Base-by-base conservation (phyloP, 2,888 invertebrate genomes). In the Tanytarsus gracilentus region DNA sequence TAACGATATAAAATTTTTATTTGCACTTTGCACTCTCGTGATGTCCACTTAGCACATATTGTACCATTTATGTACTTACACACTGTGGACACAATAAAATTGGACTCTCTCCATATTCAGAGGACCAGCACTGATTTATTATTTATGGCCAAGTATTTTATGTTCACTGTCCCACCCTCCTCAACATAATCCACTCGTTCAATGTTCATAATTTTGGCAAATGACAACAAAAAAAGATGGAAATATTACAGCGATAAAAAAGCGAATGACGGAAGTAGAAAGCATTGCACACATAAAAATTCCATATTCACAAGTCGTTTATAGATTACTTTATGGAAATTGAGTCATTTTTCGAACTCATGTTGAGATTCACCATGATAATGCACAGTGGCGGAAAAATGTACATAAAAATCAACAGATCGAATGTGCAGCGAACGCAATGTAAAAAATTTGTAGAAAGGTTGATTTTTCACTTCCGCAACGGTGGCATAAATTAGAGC, bases 321-420 rank as follows among this genome's bases (percentile, higher is more conserved):
- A 33, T 8, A 25, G 55, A 55, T 55, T 39, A 55, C 26, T 55
- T 55, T 40, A 40, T 55, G 55, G 40, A 55, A 39, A 55, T 55
- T 55, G 39, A 55, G 39, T 18, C 39, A 55, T 55, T 26, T 55
- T 25, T 18, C n/a, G n/a, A n/a, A n/a, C n/a, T n/a, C n/a, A n/a
- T n/a, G n/a, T n/a, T n/a, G n/a, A n/a, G n/a, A n/a, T n/a, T n/a
- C n/a, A n/a, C n/a, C n/a, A n/a, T n/a, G n/a, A n/a, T n/a, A n/a
- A n/a, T n/a, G n/a, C n/a, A n/a, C n/a, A n/a, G n/a, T n/a, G n/a
- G n/a, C n/a, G n/a, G 16, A 36, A 36, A 36, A 36, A 14, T 14
- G n/a, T 36, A 36, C 16, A n/a, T 14, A 36, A 36, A 14, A 36
- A 36, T 36, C 14, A 14, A 36, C 14, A 36, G 6, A 36, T 36